Evolutionary conservation across 1,140 invertebrate species (phyloP).

Genomic region (Drosophila ficusphila): DNA sequence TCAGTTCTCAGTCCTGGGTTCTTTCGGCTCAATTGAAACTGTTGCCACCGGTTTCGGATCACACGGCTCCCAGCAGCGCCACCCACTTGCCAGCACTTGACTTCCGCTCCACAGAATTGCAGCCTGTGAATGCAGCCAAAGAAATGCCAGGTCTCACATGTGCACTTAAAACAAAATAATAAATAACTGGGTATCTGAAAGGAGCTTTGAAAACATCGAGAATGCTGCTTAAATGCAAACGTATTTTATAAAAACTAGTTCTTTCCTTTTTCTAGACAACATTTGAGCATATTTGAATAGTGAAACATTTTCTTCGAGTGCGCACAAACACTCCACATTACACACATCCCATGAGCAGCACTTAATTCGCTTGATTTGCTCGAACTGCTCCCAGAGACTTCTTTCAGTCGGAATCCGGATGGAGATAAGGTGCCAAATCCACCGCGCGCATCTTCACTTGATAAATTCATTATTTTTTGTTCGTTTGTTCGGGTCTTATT

Average conservation of each 20-base stretch:
- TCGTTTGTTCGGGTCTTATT: conserved; percentile 43
- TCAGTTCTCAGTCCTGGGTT: conserved; percentile 12
- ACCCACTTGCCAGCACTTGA: conserved; percentile 66
- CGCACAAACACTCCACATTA: conserved; percentile 22
- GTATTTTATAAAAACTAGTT: too few species aligned
- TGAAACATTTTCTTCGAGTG: background rate
- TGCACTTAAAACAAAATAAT: background rate
- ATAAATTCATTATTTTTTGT: conserved; percentile 28
- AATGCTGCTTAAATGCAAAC: too few species aligned
- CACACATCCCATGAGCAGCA: conserved; percentile 41
- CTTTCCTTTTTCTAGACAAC: too few species aligned
- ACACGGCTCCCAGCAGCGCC: conserved; percentile 7
- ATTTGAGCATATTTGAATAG: too few species aligned
- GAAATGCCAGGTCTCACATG: conserved; percentile 29
- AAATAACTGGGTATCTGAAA: too few species aligned
- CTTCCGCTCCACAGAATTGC: conserved; percentile 72
- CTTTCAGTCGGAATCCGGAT: conserved; percentile 17
- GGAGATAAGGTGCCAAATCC: conserved; percentile 37
- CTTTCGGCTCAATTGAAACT: conserved; percentile 59
- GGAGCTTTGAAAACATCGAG: too few species aligned
- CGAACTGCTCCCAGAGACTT: conserved; percentile 33
- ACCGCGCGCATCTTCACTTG: conserved; percentile 34
- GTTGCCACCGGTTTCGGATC: conserved; percentile 28
- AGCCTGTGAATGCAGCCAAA: conserved; percentile 52
- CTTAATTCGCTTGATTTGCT: conserved; percentile 72